phyloP scores from a whole-genome alignment of 2,797 vertebrate species.

The Squalus acanthias region DNA sequence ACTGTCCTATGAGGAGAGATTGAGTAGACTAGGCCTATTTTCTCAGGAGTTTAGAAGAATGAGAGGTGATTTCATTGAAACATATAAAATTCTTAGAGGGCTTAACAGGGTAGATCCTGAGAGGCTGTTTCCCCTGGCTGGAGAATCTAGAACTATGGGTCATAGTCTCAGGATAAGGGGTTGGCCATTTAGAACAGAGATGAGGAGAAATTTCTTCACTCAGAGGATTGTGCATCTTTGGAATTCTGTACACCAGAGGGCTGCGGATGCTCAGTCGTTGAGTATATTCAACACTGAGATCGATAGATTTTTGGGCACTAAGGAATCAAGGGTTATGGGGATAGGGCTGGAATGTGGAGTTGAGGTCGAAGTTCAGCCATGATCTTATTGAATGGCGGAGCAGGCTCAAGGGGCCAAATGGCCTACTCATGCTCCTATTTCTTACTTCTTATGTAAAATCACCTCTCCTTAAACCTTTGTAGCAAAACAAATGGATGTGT shows the following conservation, averaged over 20 bases:
- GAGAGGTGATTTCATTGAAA: too few relatives aligned
- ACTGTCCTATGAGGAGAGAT: neutral
- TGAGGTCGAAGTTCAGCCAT: neutral
- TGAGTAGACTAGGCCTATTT: too few relatives aligned
- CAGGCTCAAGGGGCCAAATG: neutral
- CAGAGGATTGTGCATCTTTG: neutral
- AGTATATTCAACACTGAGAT: too few relatives aligned
- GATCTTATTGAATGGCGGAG: neutral
- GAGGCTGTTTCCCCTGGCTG: too few relatives aligned
- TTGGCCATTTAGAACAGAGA: neutral
- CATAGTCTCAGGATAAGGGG: too few relatives aligned
- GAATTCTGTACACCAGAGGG: neutral
- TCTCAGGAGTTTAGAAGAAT: too few relatives aligned
- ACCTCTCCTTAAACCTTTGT: neutral
- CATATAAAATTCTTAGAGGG: too few relatives aligned
- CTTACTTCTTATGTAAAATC: neutral
- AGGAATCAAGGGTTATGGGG: neutral
- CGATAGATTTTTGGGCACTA: too few relatives aligned
- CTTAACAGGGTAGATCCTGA: too few relatives aligned
- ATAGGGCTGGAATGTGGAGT: neutral
- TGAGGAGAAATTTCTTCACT: neutral
- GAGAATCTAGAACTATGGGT: too few relatives aligned
- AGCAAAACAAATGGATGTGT: neutral
- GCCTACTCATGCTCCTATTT: neutral
- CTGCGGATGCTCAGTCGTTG: neutral